Evolutionary conservation across 2,888 invertebrate genomes (phyloP), one percentile per base, ranked within the genome.

Genomic region (Lasioglossum pauxillum): DNA sequence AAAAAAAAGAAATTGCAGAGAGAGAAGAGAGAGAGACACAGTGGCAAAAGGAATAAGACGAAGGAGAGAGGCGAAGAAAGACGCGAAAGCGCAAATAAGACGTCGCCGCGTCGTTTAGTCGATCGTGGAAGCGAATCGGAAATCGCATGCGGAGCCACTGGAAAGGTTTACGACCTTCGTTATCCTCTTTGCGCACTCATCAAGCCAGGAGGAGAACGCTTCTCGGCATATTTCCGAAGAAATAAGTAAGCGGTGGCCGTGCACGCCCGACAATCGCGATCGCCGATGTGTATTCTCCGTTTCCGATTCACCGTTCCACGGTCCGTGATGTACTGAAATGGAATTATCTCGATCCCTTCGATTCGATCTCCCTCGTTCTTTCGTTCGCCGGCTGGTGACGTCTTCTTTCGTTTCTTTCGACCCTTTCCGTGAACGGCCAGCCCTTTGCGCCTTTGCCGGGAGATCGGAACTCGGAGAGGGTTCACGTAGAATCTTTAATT

Each of bases 91-190:
- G 88, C 88, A 83, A 88, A 85, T 88, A 88, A 88, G 88, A 88
- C 85, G 81, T 81, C 71, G 81, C 75, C 46, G 67, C 78, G 80
- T 87, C 88, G 81, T 88, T 88, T 85, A 85, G 83, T 75, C 83
- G 88, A 84, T 85, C 82, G 85, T 77, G 82, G 79, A 81, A 83
- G 82, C 82, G 83, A 79, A 88, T 88, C 85, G 79, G 82, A 85
- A 83, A 88, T 88, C 87, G 83, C 82, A 82, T 67, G 82, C 88
- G 75, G 79, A 80, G 85, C 75, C 85, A 41, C 57, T 75, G 75
- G 83, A 88, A 69, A 88, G 81, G 83, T 88, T 88, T 88, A 88
- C 88, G 83, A 72, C 83, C 83, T 81, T 87, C 87, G 82, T 88
- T 88, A 86, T 88, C 86, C 82, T 81, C 80, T 83, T 83, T 71